Percentiles rank a stretch among this genome's conserved stretches.
Conservation (phyloP, 2,113 vertebrate genomes). For the Chionodraco myersi region DNA sequence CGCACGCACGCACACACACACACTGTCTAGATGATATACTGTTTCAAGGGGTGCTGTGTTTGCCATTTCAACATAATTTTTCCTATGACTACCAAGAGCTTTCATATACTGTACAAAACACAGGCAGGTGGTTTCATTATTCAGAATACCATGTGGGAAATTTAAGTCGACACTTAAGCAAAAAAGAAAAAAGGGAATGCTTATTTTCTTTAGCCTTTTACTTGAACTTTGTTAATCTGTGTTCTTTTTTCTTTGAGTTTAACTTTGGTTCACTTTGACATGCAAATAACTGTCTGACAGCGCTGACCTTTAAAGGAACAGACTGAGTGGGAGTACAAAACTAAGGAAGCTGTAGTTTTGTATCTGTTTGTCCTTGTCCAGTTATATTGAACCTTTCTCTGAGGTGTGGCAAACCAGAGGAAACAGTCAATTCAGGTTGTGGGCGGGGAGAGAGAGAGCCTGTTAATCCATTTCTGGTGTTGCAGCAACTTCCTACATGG, state of each 20-base stretch:
- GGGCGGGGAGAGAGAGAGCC: no score
- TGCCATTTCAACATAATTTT: constrained; percentile 67
- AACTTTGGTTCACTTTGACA: constrained; percentile 25
- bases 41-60: constrained; percentile 61
- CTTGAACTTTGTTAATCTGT: no score
- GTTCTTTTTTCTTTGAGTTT: not conserved
- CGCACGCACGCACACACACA: no score
- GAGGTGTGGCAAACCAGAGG: no score
- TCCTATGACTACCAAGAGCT: constrained; percentile 46
- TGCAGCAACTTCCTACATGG: no score
- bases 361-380: not conserved
- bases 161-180: constrained; percentile 45
- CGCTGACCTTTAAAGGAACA: constrained; percentile 14
- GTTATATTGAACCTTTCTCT: not conserved
- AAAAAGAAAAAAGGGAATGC: not conserved
- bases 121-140: constrained; percentile 9
- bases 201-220: no score
- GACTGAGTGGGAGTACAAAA: not conserved
- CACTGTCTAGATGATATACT: constrained; percentile 65
- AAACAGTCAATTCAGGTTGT: no score
- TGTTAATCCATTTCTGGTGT: no score
- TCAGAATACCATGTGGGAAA: constrained; percentile 21
- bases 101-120: constrained; percentile 22
- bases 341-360: not conserved
- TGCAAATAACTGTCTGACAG: constrained; percentile 26